Evolutionary conservation across 2,888 invertebrate genomes (phyloP), one percentile per base, ranked within the genome.

Genomic region (Heliconius ethilla): DNA sequence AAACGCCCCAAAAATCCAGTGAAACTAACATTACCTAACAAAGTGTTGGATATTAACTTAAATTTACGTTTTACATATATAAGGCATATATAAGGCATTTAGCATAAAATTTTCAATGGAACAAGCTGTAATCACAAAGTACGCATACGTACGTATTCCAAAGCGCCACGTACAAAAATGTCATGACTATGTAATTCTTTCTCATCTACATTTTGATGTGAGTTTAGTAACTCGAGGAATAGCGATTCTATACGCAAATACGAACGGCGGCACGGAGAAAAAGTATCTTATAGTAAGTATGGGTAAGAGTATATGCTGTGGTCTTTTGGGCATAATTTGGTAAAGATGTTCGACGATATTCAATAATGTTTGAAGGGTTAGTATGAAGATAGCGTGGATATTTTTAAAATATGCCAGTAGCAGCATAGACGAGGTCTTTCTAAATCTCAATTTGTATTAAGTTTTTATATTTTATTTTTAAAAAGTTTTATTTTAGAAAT

Each of bases 171-270:
- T 81, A 81, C 83, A 83, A 83, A 83, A 85, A 83, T 84, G 83
- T 83, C 84, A 83, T 83, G 83, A 84, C 83, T 85, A 83, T 82
- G 82, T 84, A 83, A 84, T 83, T 83, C 82, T 82, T 80, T 78
- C 82, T 83, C 84, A 85, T 85, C 83, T 86, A 81, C 84, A 84
- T 85, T 85, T 85, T 84, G 86, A 85, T 85, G 83, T 78, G 85
- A 84, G 84, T 84, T 84, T 80, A 82, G 83, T 79, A 83, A 84
- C 83, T 84, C 79, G 78, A 82, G 76, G 86, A 86, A 85, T 86
- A 84, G 84, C 85, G 84, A 84, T 85, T 85, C 84, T 83, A 84
- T 85, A 83, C 86, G 84, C 82, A 83, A 83, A 82, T 82, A 84
- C 59, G 59, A 59, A 80, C 75, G 75, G 65, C 76, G 75, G 70